Conservation (phyloP, 2,797 vertebrate genomes). For the Lutjanus argentimaculatus region DNA sequence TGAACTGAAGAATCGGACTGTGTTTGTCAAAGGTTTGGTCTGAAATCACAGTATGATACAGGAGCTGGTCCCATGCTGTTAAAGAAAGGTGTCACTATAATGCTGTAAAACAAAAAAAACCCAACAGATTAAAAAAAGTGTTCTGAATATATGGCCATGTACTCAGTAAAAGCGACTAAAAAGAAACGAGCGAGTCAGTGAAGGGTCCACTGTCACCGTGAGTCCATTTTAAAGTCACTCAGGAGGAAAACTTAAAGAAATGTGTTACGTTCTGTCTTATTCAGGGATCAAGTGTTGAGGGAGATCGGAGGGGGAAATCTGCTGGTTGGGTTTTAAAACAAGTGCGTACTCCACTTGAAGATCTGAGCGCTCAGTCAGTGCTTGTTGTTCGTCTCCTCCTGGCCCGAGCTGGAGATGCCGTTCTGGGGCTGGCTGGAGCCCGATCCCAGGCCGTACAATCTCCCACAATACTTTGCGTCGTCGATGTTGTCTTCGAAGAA, state of each 20-base stretch:
- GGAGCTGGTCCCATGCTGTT: slow-evolving; percentile 82
- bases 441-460: slow-evolving; percentile 96
- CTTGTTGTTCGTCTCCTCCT: slow-evolving; percentile 92
- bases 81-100: slow-evolving; percentile 53
- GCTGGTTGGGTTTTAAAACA: slow-evolving; percentile 85
- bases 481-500: slow-evolving; percentile 99
- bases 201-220: slow-evolving; percentile 28
- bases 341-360: slow-evolving; percentile 73
- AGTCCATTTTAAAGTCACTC: slow-evolving; percentile 55
- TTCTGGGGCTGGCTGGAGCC: slow-evolving; percentile 96
- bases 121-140: slow-evolving; percentile 48
- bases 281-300: slow-evolving; percentile 26
- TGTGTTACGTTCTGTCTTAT: slow-evolving; percentile 13
- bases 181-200: slow-evolving; percentile 47
- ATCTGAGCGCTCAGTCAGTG: slow-evolving; percentile 81
- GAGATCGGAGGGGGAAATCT: slow-evolving; percentile 34
- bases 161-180: slow-evolving; percentile 74
- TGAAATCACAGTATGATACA: slow-evolving; percentile 68
- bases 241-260: slow-evolving; percentile 32
- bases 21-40: slow-evolving; percentile 46
- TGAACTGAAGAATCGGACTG: slow-evolving; percentile 40
- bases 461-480: slow-evolving; percentile 98
- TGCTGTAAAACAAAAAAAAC: slow-evolving; percentile 72
- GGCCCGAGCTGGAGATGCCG: slow-evolving; percentile 87
- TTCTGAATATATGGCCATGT: slow-evolving; percentile 61